phyloP scores from a whole-genome alignment of 2,113 vertebrate genomes.

The Sigmodon hispidus region DNA sequence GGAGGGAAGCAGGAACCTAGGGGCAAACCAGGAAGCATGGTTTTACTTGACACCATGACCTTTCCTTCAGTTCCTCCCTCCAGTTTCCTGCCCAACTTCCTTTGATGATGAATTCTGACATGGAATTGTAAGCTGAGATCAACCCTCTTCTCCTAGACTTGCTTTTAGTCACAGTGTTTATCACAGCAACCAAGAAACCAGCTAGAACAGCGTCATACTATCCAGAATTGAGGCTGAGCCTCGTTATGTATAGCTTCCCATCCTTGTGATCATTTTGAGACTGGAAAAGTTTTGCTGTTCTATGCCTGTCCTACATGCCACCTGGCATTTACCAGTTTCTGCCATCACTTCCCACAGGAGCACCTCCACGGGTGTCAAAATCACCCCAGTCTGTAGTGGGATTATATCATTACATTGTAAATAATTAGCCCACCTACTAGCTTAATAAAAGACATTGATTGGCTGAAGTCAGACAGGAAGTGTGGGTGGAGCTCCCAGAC shows the following conservation, averaged over 20 bases:
- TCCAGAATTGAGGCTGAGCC: neutral
- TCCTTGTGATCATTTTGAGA: neutral
- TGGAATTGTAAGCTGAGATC: neutral
- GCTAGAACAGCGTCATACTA: neutral
- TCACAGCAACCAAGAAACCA: neutral
- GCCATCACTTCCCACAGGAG: neutral
- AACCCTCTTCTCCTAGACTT: neutral
- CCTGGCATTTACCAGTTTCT: neutral
- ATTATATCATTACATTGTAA: too few species aligned
- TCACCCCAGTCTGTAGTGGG: rapidly evolving
- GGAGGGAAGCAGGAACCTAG: neutral
- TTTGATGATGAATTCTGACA: neutral
- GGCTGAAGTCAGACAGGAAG: too few species aligned
- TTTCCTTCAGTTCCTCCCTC: neutral
- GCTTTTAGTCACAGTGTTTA: neutral
- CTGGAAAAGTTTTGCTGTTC: rapidly evolving
- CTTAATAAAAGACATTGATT: too few species aligned
- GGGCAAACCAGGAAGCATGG: neutral
- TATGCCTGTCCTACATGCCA: rapidly evolving
- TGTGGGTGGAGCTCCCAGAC: too few species aligned
- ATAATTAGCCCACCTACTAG: too few species aligned
- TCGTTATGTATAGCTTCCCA: neutral
- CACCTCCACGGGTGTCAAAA: neutral
- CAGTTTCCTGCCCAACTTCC: neutral
- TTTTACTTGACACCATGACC: neutral